These are phyloP conservation scores for Pterocles burchelli DNA, from an alignment of 2,113 vertebrate species.

Conservation along the genomic window DNA sequence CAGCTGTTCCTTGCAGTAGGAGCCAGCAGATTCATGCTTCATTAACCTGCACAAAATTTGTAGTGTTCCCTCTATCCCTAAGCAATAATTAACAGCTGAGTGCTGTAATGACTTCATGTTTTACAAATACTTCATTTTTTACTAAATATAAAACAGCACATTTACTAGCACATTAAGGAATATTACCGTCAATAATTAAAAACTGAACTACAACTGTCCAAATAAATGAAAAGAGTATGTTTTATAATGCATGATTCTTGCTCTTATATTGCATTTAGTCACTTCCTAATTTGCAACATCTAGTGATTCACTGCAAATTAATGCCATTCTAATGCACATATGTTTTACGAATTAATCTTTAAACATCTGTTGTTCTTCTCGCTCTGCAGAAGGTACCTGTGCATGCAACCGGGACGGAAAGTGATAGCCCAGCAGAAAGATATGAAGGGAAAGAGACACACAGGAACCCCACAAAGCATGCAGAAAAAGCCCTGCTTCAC, in stretches of 20 bases:
- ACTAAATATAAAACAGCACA: slow-evolving; percentile 36
- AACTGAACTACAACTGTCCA: slow-evolving; percentile 44
- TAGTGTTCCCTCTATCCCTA: slow-evolving; percentile 44
- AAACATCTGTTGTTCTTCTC: background rate
- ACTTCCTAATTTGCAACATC: slow-evolving; percentile 34
- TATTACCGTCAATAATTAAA: slow-evolving; percentile 65
- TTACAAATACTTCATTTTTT: slow-evolving; percentile 58
- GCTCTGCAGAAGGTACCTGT: background rate
- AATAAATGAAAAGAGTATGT: slow-evolving; percentile 53
- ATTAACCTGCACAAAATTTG: slow-evolving; percentile 52
- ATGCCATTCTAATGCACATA: slow-evolving; percentile 1
- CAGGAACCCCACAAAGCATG: background rate
- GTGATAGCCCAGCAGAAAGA: background rate
- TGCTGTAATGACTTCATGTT: slow-evolving; percentile 52
- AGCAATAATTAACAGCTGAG: slow-evolving; percentile 65
- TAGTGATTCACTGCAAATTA: slow-evolving; percentile 25
- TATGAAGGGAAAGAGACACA: background rate
- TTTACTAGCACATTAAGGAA: slow-evolving; percentile 31
- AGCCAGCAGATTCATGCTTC: slow-evolving; percentile 45
- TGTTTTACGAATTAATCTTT: background rate
- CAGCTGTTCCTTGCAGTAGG: background rate
- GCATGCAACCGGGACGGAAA: background rate
- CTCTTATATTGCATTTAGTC: slow-evolving; percentile 7
- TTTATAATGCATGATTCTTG: slow-evolving; percentile 28
- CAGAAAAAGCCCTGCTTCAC: background rate